phyloP scores from a whole-genome alignment of 2,888 invertebrate genomes.

The Dioctria linearis region DNA sequence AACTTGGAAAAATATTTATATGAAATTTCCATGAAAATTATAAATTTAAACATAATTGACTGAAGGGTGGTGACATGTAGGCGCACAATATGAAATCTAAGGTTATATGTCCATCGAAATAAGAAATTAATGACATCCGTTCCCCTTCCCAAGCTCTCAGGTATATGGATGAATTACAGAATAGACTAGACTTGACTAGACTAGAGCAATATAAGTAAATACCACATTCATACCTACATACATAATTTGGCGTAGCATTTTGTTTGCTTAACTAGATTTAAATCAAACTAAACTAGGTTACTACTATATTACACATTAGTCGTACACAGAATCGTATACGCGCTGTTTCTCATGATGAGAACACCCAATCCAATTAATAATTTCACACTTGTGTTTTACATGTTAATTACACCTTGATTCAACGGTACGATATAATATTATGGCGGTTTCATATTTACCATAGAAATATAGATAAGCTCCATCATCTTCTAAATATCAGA shows the following conservation, averaged over 20 bases:
- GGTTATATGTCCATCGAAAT: slow-evolving; percentile 31
- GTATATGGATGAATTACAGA: too few species aligned
- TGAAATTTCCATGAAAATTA: slow-evolving; percentile 31
- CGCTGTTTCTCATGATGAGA: slow-evolving; percentile 7
- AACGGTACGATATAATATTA: not conserved
- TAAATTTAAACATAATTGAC: slow-evolving; percentile 4
- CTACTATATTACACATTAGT: slow-evolving; percentile 16
- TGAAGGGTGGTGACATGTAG: not conserved
- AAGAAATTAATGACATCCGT: slow-evolving; percentile 50
- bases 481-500: not conserved
- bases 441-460: too few species aligned
- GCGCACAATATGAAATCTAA: slow-evolving; percentile 39
- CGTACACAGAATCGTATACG: too few species aligned
- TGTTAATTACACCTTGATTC: not conserved
- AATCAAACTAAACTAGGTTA: slow-evolving; percentile 12
- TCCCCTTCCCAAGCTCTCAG: slow-evolving; percentile 1
- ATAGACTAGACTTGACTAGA: too few species aligned
- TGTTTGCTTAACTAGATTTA: slow-evolving; percentile 6
- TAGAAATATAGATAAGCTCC: too few species aligned
- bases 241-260: too few species aligned
- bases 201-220: too few species aligned
- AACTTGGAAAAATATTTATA: slow-evolving; percentile 5
- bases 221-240: too few species aligned
- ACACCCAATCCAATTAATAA: slow-evolving; percentile 37
- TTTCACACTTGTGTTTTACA: not conserved